These are phyloP conservation scores for Spilosoma lubricipeda DNA, from an alignment of 2,888 invertebrate species.

Conservation along the genomic window DNA sequence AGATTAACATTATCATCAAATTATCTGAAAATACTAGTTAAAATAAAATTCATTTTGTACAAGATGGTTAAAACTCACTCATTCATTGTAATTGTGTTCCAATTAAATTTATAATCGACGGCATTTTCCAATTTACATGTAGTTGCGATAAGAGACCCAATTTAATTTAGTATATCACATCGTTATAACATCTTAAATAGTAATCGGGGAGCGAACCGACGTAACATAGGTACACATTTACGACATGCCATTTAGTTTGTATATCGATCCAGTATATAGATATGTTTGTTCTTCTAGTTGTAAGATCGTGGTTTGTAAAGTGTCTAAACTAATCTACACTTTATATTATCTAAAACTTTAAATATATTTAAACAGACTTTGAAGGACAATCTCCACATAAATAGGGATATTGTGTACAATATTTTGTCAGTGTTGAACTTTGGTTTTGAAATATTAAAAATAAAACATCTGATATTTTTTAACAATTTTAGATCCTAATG, in stretches of 20 bases:
- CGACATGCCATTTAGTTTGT: background rate
- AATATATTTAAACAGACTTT: no score
- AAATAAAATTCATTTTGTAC: slow-evolving; percentile 3
- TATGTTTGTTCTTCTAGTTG: background rate
- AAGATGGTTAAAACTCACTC: slow-evolving; percentile 15
- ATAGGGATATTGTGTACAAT: no score
- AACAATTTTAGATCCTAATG: no score
- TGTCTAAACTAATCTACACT: no score
- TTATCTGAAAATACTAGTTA: slow-evolving; percentile 15
- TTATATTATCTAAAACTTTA: background rate
- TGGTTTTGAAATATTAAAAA: no score
- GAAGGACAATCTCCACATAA: no score
- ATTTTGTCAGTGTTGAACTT: no score
- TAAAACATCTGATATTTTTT: no score
- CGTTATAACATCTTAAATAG: slow-evolving; percentile 10
- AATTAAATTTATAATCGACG: slow-evolving; percentile 13
- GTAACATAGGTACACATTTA: background rate
- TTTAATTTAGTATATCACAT: slow-evolving; percentile 12
- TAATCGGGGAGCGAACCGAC: background rate
- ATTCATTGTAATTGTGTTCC: slow-evolving; percentile 14
- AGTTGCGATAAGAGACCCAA: slow-evolving; percentile 15
- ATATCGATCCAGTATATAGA: background rate
- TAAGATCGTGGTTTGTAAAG: background rate
- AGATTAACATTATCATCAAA: slow-evolving; percentile 34
- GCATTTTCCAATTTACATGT: slow-evolving; percentile 7